phyloP scores from a whole-genome alignment of 1,140 invertebrate species.

The Apis florea region DNA sequence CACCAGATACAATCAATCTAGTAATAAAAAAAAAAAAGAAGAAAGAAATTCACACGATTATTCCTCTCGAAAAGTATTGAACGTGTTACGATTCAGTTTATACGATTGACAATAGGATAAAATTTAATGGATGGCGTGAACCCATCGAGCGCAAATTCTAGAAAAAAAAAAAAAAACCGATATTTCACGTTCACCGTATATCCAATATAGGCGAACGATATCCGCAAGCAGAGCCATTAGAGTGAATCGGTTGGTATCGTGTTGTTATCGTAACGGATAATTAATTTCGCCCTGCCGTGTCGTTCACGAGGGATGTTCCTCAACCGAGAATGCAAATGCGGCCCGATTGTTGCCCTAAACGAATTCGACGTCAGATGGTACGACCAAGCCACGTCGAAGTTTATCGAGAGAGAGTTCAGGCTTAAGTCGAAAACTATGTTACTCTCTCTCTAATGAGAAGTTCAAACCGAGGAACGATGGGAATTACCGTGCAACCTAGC shows the following conservation, averaged over 20 bases:
- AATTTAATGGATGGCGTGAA: no score
- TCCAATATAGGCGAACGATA: neutral
- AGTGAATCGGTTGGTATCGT: slow-evolving; percentile 7
- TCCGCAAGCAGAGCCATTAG: neutral
- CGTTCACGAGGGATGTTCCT: neutral
- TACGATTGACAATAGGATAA: no score
- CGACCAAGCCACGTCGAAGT: slow-evolving; percentile 17
- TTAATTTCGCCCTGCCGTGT: slow-evolving; percentile 24
- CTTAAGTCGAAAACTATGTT: slow-evolving; percentile 36
- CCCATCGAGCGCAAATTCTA: no score
- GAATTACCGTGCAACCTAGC: neutral
- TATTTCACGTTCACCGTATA: no score
- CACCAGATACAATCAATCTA: no score
- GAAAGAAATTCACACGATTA: no score
- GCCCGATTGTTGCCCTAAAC: slow-evolving; percentile 29
- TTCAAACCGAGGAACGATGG: slow-evolving; percentile 5
- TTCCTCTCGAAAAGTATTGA: no score
- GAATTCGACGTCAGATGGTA: slow-evolving; percentile 45
- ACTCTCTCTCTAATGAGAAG: slow-evolving; percentile 29
- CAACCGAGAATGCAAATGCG: slow-evolving; percentile 18
- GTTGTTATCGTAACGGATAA: slow-evolving; percentile 10
- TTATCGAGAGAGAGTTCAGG: slow-evolving; percentile 10
- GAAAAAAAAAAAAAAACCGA: no score
- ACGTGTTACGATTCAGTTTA: no score
- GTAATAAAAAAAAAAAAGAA: no score